Percentiles rank a stretch among this genome's conserved stretches.
Evolutionary conservation across 2,888 invertebrate genomes (phyloP).

Genomic region (Chromoteleia sp.): DNA sequence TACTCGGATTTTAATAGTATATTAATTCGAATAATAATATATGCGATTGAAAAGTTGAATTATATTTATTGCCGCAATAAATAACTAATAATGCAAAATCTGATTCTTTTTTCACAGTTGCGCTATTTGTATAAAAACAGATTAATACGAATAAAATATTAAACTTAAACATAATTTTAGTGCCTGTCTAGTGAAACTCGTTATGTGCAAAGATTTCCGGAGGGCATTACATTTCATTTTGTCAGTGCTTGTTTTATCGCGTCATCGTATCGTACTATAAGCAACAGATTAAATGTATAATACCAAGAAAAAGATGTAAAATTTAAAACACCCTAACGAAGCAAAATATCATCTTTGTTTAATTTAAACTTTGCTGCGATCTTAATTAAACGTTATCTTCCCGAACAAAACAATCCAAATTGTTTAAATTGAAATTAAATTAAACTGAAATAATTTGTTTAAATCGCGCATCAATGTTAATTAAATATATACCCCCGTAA

Average conservation of each 20-base stretch:
- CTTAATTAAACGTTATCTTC: neutral
- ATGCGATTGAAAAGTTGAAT: too few species aligned
- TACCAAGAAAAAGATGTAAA: constrained; percentile 37
- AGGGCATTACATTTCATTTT: constrained; percentile 72
- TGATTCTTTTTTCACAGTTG: too few species aligned
- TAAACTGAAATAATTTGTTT: neutral
- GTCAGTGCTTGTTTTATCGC: constrained; percentile 38
- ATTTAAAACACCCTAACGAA: constrained; percentile 20
- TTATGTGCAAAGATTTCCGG: constrained; percentile 70
- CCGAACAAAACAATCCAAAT: too few species aligned
- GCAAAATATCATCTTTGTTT: constrained; percentile 20
- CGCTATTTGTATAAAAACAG: too few species aligned
- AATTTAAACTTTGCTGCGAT: neutral
- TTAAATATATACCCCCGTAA: neutral
- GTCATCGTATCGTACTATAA: constrained; percentile 31
- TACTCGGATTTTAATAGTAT: too few species aligned
- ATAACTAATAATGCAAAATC: too few species aligned
- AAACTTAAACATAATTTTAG: constrained; percentile 2
- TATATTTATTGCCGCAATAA: too few species aligned
- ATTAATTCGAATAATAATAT: too few species aligned
- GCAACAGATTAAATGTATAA: constrained; percentile 37
- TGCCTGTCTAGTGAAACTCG: constrained; percentile 6
- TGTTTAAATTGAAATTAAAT: too few species aligned
- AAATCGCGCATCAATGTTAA: neutral
- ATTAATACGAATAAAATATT: neutral